Evolutionary conservation across 2,888 invertebrate genomes (phyloP), one percentile per base, ranked within the genome.

Genomic region (Coecobrya sp.): DNA sequence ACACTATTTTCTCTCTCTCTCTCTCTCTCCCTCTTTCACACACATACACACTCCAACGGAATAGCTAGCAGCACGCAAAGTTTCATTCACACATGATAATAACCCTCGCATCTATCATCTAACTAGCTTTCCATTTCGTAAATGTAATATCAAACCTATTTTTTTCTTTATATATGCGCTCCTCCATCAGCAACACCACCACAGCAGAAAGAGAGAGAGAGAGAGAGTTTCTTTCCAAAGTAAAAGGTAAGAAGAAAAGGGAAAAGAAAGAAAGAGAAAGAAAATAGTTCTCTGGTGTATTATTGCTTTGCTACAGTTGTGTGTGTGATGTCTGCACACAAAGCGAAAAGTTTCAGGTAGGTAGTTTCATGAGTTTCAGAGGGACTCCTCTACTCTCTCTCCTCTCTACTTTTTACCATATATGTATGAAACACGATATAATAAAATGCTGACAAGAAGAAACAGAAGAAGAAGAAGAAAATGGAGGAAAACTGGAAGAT

Each of bases 61-160:
- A 89, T 59, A 73, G 89, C 68, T 30, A 85, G 13, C 30, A 76
- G 36, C 90, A 90, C 90, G 90, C 90, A 76, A 90, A 85, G 59
- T 90, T 90, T 86, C 90, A 90, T 90, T 90, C 90, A 90, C 36
- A 85, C 85, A 90, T 82, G 68, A 81, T 81, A 81, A 87, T 82
- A 81, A 45, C 36, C 52, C 49, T 45, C 49, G 8, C 36, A 22
- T 27, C 42, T 86, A 30, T 27, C 88, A 76, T 76, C 76, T 62
- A 49, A 68, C 81, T 88, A 27, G 68, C 30, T 86, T 86, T 85
- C 45, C 59, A 1, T 45, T 19, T 73, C 45, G 11, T 45, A 45
- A 73, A 73, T 45, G 45, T 73, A 73, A 42, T 45, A 45, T 70
- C 13, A 16, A 30, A 16, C 70, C 1, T 73, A 42, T 0, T 42